Evolutionary conservation across 2,113 vertebrate species (phyloP).

Genomic region (Platichthys flesus): DNA sequence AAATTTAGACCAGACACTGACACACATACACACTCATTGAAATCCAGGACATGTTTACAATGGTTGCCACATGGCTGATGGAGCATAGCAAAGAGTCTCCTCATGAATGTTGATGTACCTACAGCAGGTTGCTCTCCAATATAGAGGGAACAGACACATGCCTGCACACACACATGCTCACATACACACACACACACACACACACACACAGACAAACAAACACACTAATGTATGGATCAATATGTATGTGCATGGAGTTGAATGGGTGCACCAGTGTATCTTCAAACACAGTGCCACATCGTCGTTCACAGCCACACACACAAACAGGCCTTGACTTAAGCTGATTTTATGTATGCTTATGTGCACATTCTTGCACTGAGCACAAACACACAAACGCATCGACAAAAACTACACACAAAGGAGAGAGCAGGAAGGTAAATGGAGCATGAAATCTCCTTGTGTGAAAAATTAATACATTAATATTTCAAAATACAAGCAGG

Average conservation of each 20-base stretch:
- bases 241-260: too few species aligned
- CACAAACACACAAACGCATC: conserved; percentile 4
- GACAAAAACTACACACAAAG: background rate
- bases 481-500: conserved; percentile 39
- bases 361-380: background rate
- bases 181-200: too few species aligned
- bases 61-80: conserved; percentile 27
- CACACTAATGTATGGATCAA: too few species aligned
- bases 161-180: too few species aligned
- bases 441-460: conserved; percentile 43
- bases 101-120: conserved; percentile 15
- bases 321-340: background rate
- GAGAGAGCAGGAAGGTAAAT: conserved; percentile 25
- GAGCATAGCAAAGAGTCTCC: conserved; percentile 10
- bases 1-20: conserved; percentile 57
- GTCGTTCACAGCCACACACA: background rate
- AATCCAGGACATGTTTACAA: conserved; percentile 49
- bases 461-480: conserved; percentile 24
- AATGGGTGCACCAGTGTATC: too few species aligned
- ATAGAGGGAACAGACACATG: background rate
- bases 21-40: conserved; percentile 25
- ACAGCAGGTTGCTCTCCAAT: background rate
- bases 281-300: conserved; percentile 5
- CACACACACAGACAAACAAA: too few species aligned
- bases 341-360: background rate